phyloP scores from a whole-genome alignment of 2,113 vertebrate species.

The Pyxicephalus adspersus region DNA sequence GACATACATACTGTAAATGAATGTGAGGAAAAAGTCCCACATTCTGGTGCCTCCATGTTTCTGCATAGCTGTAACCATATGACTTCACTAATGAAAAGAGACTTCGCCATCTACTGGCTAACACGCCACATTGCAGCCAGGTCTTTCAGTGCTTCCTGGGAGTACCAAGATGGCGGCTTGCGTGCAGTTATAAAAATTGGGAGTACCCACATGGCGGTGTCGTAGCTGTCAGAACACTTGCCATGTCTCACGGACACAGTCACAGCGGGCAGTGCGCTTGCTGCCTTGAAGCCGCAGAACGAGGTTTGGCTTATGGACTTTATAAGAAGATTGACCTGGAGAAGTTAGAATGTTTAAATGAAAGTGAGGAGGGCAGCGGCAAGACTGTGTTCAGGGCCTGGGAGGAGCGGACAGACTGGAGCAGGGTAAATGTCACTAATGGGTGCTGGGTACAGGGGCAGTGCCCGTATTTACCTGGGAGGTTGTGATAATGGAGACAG shows the following conservation, averaged over 20 bases:
- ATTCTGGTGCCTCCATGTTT: too few relatives aligned
- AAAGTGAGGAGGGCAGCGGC: conserved; percentile 89
- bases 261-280: conserved; percentile 70
- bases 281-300: conserved; percentile 82
- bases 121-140: too few relatives aligned
- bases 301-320: conserved; percentile 87
- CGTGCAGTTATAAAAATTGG: too few relatives aligned
- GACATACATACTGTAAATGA: too few relatives aligned
- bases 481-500: not conserved
- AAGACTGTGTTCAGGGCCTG: conserved; percentile 91
- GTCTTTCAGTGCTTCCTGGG: not conserved
- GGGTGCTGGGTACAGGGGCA: too few relatives aligned
- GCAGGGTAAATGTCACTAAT: conserved; percentile 73
- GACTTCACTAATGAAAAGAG: too few relatives aligned
- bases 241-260: conserved; percentile 69
- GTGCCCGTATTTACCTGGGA: too few relatives aligned
- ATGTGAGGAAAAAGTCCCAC: too few relatives aligned
- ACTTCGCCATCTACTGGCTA: too few relatives aligned
- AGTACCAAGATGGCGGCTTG: conserved; percentile 40
- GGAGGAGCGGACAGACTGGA: conserved; percentile 84
- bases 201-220: conserved; percentile 36
- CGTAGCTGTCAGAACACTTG: conserved; percentile 20
- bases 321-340: conserved; percentile 87
- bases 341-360: conserved; percentile 93
- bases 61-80: too few relatives aligned